Conservation (phyloP, 2,797 vertebrate genomes). For the Aselliscus stoliczkanus region DNA sequence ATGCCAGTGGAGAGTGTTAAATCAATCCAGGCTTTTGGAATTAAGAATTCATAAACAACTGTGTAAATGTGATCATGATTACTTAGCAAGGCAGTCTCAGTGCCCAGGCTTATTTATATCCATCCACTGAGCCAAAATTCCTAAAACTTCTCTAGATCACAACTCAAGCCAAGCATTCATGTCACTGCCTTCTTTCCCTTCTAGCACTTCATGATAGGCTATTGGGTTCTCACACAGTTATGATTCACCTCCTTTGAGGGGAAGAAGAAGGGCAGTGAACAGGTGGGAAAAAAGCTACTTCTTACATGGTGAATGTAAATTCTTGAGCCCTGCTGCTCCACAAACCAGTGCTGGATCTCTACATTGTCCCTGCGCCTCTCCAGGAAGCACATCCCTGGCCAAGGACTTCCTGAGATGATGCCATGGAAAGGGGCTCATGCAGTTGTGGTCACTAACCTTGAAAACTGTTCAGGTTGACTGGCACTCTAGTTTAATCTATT, state of each 20-base stretch:
- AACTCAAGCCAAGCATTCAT: background rate
- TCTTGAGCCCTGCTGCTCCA: background rate
- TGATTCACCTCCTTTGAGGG: background rate
- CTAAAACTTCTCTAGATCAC: background rate
- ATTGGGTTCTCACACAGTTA: background rate
- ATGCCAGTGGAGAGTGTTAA: background rate
- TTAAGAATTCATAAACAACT: background rate
- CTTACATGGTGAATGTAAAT: background rate
- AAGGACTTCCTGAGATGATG: background rate
- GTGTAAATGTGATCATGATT: background rate
- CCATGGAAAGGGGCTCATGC: background rate
- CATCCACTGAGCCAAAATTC: background rate
- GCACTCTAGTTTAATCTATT: background rate
- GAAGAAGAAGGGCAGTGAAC: background rate
- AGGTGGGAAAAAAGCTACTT: background rate
- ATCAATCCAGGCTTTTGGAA: background rate
- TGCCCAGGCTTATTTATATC: background rate
- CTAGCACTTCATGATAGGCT: background rate
- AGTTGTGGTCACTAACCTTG: background rate
- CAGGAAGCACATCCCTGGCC: background rate
- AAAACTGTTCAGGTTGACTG: background rate
- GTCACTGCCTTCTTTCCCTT: background rate
- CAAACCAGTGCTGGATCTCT: background rate
- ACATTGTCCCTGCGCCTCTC: accelerated
- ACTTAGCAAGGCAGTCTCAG: background rate